A percentile compares a stretch with the other conserved stretches of the same genome.
These are phyloP conservation scores for Myotis findleyi DNA, from an alignment of 2,797 vertebrate species.

Conservation along the genomic window DNA sequence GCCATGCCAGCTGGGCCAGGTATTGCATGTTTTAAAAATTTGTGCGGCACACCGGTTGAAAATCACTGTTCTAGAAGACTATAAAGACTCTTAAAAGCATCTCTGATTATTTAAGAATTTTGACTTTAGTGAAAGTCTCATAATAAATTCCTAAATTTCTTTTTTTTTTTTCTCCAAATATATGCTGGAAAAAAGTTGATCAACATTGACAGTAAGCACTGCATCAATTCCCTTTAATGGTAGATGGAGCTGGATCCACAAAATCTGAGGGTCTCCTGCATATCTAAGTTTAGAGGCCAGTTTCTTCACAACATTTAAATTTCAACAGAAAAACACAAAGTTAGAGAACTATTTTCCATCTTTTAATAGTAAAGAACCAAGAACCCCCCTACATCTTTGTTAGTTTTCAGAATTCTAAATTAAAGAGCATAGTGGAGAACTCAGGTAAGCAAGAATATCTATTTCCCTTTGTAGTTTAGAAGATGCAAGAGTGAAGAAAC, in stretches of 20 bases:
- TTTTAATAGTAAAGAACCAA: slow-evolving; percentile 7
- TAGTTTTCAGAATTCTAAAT: neutral
- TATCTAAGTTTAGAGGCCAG: neutral
- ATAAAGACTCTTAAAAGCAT: neutral
- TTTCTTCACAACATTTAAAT: slow-evolving; percentile 28
- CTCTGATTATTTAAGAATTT: slow-evolving; percentile 26
- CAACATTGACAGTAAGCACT: neutral
- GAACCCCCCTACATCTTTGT: neutral
- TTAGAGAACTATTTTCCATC: neutral
- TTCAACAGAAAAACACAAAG: slow-evolving; percentile 14
- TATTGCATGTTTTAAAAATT: neutral
- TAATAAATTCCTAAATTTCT: neutral
- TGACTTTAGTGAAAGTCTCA: neutral
- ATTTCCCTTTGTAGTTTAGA: neutral
- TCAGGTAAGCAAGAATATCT: neutral
- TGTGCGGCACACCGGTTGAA: neutral
- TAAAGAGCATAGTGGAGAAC: neutral
- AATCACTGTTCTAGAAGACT: neutral
- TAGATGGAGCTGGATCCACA: neutral
- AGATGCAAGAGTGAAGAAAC: neutral
- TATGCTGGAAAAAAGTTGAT: neutral
- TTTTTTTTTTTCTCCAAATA: slow-evolving; percentile 11
- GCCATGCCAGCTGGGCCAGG: too few relatives aligned
- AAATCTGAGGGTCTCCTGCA: neutral
- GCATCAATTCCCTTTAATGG: neutral